Conservation (phyloP, 2,888 invertebrate species). For the Sinelater perroti region DNA sequence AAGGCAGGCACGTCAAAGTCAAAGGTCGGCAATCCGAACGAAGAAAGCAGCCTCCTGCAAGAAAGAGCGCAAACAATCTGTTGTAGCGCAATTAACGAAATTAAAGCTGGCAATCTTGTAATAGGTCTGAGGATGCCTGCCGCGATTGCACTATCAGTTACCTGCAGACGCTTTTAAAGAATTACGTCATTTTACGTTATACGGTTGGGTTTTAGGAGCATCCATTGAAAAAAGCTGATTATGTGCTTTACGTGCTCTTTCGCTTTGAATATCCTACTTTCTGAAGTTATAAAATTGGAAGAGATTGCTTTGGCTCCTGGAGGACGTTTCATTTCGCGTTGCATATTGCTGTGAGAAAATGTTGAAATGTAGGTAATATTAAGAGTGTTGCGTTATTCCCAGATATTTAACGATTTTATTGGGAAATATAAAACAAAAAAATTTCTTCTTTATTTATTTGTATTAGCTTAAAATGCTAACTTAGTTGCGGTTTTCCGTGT, state of each 20-base stretch:
- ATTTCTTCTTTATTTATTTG: too few species aligned
- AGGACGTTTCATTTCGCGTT: not conserved
- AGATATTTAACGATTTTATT: too few species aligned
- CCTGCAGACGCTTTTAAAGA: constrained; percentile 20
- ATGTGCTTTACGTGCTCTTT: constrained; percentile 14
- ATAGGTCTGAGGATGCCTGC: constrained; percentile 9
- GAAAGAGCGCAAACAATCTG: constrained; percentile 15
- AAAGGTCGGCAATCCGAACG: constrained; percentile 9
- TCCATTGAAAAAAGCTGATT: constrained; percentile 22
- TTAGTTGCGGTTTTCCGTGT: too few species aligned
- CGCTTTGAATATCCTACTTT: constrained; percentile 3
- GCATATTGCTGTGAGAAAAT: too few species aligned
- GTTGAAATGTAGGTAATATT: too few species aligned
- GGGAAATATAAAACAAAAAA: too few species aligned
- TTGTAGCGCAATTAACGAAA: constrained; percentile 20
- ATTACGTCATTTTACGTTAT: constrained; percentile 16
- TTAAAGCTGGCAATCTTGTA: constrained; percentile 20
- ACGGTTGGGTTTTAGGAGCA: constrained; percentile 13
- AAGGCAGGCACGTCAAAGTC: constrained; percentile 11
- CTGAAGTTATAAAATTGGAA: constrained; percentile 4
- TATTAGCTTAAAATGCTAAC: too few species aligned
- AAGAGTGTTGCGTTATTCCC: too few species aligned
- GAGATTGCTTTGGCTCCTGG: not conserved
- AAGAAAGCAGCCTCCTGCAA: constrained; percentile 2
- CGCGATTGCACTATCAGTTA: constrained; percentile 16